Evolutionary conservation across 1,140 invertebrate species (phyloP).

Genomic region (Brachionus angularis): DNA sequence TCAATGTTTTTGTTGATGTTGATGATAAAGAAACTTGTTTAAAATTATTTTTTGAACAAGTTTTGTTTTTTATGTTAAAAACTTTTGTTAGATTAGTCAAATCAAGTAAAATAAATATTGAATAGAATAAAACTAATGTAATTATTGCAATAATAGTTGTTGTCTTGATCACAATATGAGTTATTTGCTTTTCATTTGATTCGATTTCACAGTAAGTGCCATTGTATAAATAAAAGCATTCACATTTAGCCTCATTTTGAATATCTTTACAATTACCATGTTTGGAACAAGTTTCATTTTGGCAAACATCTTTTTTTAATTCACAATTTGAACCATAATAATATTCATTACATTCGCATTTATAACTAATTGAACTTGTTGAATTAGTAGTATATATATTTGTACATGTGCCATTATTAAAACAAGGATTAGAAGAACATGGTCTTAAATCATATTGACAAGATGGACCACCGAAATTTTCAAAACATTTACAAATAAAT

Average conservation of each 20-base stretch:
- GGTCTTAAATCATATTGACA: background rate
- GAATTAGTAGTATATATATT: background rate
- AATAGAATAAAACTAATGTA: too few species aligned
- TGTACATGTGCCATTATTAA: background rate
- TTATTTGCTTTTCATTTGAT: background rate
- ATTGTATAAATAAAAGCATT: background rate
- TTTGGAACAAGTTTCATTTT: background rate
- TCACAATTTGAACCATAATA: too few species aligned
- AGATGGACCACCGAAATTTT: background rate
- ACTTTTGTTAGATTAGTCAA: too few species aligned
- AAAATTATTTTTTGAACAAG: too few species aligned
- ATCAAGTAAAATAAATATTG: too few species aligned
- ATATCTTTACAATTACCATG: background rate
- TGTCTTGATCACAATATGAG: background rate
- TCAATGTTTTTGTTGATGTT: too few species aligned
- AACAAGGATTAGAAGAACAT: background rate
- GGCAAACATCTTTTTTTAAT: background rate
- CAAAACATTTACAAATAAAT: background rate
- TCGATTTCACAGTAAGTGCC: background rate
- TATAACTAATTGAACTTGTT: conserved; percentile 63
- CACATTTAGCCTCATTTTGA: background rate
- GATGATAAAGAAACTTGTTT: too few species aligned
- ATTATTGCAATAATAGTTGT: background rate
- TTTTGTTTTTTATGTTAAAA: too few species aligned
- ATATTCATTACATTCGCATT: too few species aligned